Conservation (phyloP, 2,113 vertebrate genomes). For the Panthera leo region DNA sequence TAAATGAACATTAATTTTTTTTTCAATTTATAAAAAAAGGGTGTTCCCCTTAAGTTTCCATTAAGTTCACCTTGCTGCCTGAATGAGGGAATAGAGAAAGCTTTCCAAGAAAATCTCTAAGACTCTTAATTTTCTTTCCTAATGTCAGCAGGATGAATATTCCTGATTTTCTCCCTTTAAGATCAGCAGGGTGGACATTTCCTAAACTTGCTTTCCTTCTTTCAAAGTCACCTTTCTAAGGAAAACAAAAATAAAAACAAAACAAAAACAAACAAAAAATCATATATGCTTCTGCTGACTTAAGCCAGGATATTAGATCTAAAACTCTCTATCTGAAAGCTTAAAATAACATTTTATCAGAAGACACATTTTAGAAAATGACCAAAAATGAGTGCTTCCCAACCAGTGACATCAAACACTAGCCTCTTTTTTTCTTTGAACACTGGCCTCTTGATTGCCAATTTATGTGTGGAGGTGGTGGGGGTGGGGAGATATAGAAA, state of each 20-base stretch:
- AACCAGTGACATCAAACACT: not conserved
- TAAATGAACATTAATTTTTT: too few relatives aligned
- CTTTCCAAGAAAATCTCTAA: not conserved
- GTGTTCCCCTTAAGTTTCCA: not conserved
- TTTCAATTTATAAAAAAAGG: too few relatives aligned
- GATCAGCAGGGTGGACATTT: not conserved
- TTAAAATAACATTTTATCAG: conserved; percentile 11
- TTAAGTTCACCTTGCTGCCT: not conserved
- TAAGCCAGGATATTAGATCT: not conserved
- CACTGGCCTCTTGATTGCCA: not conserved
- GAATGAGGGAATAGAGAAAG: not conserved
- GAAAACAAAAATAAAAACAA: not conserved
- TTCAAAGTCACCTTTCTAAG: not conserved
- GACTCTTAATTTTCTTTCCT: not conserved
- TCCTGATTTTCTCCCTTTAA: not conserved
- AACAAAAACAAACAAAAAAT: not conserved
- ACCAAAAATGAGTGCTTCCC: not conserved
- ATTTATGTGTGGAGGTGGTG: not conserved
- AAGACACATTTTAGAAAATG: not conserved
- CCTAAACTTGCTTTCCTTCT: not conserved
- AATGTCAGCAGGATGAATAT: not conserved
- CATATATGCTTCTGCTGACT: not conserved
- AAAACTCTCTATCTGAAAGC: not conserved
- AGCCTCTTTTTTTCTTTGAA: not conserved
- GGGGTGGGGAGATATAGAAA: not conserved